Evolutionary conservation across 2,888 invertebrate species (phyloP), one percentile per base, ranked within the genome.

Genomic region (Hedychridium roseum): DNA sequence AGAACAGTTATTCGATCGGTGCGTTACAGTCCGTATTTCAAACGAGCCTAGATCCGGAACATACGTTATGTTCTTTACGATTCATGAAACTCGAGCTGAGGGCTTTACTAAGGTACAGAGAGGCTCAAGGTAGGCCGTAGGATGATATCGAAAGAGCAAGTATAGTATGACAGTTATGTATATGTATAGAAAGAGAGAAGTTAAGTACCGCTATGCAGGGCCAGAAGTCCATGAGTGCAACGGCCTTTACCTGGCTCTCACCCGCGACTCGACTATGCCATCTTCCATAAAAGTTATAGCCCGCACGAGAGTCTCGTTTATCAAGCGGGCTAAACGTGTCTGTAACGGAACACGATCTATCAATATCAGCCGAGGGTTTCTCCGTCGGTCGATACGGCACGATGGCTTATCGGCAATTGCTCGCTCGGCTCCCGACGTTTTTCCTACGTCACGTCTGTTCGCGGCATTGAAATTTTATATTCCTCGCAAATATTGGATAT

Each of bases 241-340:
- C 68, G 73, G 70, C 73, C 73, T 73, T 70, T 70, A 66, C 71
- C 60, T 68, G 64, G 52, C 61, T 59, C 67, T 65, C 59, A 44
- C 64, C 60, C 58, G 50, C 41, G 49, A 35, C 49, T 44, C 34
- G 42, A 38, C 44, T 47, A 38, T 43, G 32, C 50, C 43, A 50
- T 52, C 51, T 51, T 55, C 49, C 32, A 51, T 50, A 54, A 53
- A 56, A 58, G 37, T 61, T 56, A 49, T 38, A 58, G 55, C 47
- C 43, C 35, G 23, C 55, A 47, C 42, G 48, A 45, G 52, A 41
- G 44, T 46, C 50, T 58, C 43, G 47, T 61, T 53, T 39, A 31
- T 48, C 50, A n/a, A 42, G 46, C 34, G 46, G 18, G 43, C 58
- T 40, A 51, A 43, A 46, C 51, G 43, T 57, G 37, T 50, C 40